A percentile compares a stretch with the other conserved stretches of the same genome.
These are phyloP conservation scores for Sorex fumeus DNA, from an alignment of 2,113 vertebrate species.

Conservation along the genomic window DNA sequence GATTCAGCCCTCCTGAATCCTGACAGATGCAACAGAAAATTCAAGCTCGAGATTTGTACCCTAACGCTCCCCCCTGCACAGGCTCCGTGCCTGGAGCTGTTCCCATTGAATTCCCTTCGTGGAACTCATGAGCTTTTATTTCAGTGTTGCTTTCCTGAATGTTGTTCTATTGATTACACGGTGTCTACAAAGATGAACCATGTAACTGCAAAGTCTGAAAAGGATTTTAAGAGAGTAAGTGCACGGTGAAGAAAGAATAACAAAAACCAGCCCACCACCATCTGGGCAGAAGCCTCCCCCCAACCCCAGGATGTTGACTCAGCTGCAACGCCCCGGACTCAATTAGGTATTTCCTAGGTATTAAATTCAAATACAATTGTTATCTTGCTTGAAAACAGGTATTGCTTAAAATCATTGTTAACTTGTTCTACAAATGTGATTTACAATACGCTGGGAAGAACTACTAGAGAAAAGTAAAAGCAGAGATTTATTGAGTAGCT, in stretches of 20 bases:
- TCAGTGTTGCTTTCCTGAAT: slow-evolving; percentile 50
- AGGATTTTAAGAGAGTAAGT: slow-evolving; percentile 43
- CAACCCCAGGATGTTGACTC: neutral
- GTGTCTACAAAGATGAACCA: slow-evolving; percentile 67
- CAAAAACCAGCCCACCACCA: neutral
- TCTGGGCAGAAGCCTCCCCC: neutral
- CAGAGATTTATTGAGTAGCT: neutral
- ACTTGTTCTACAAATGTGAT: slow-evolving; percentile 45
- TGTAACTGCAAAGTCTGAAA: slow-evolving; percentile 1
- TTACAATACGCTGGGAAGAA: neutral
- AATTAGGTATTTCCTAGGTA: slow-evolving; percentile 33
- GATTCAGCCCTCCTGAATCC: slow-evolving; percentile 64
- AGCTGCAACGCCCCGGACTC: neutral
- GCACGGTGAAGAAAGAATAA: neutral
- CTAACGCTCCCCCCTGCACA: slow-evolving; percentile 66
- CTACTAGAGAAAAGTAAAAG: slow-evolving; percentile 29
- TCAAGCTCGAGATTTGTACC: slow-evolving; percentile 58
- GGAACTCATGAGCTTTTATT: slow-evolving; percentile 63
- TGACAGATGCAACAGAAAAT: slow-evolving; percentile 69
- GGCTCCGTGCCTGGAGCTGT: slow-evolving; percentile 23
- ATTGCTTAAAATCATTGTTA: slow-evolving; percentile 48
- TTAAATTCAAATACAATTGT: slow-evolving; percentile 37
- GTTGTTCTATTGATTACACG: slow-evolving; percentile 64
- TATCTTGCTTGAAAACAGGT: slow-evolving; percentile 60
- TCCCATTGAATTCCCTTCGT: slow-evolving; percentile 69